phyloP scores from a whole-genome alignment of 2,113 vertebrate species.

The Emydura subglobosa region DNA sequence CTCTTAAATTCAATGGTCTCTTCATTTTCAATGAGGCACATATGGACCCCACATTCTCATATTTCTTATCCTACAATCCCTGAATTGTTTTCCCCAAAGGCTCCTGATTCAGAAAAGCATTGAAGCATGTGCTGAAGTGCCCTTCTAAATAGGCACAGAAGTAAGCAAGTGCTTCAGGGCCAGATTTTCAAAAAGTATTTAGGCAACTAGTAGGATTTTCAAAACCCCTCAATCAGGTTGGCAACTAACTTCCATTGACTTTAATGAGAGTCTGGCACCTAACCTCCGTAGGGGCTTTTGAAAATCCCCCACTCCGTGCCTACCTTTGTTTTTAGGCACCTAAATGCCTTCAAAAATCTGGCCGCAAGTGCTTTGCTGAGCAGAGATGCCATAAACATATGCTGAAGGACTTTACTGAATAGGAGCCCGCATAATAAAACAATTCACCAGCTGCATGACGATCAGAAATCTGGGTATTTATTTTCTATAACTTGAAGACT shows the following conservation, averaged over 20 bases:
- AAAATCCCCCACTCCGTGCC: not conserved
- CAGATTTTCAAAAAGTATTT: not conserved
- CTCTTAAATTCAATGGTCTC: not conserved
- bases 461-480: not conserved
- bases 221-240: not conserved
- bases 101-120: not conserved
- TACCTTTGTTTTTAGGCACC: not conserved
- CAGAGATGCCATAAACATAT: not conserved
- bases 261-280: not conserved
- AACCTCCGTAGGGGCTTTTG: not conserved
- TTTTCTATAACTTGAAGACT: not conserved
- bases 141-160: not conserved
- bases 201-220: not conserved
- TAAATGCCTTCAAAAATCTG: conserved; percentile 16
- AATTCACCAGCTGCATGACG: accelerated
- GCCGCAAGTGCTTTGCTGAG: not conserved
- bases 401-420: not conserved
- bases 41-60: not conserved
- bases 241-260: not conserved
- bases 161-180: not conserved
- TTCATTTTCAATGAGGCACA: not conserved
- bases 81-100: not conserved
- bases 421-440: not conserved
- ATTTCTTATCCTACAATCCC: not conserved
- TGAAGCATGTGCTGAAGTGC: not conserved